These are phyloP conservation scores for Drosophila eugracilis DNA, from an alignment of 1,140 invertebrate species.

Conservation along the genomic window DNA sequence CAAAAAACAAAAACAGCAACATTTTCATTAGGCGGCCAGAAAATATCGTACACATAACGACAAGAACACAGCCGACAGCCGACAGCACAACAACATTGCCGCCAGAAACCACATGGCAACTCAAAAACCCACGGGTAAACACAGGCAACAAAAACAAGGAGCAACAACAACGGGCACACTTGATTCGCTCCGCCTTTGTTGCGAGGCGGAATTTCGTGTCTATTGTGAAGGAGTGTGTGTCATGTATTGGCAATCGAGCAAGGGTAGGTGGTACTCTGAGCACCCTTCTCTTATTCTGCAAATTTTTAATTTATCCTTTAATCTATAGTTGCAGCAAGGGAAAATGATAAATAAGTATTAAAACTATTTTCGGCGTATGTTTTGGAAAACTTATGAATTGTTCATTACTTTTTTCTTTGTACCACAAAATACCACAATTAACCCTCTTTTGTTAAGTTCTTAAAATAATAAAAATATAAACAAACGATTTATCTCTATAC, in stretches of 20 bases:
- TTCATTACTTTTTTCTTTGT: no score
- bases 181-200: conserved; percentile 51
- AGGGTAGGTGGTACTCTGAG: not conserved
- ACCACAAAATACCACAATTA: no score
- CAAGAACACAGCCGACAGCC: conserved; percentile 46
- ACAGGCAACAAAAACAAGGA: conserved; percentile 46
- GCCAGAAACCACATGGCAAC: conserved; percentile 36
- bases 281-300: conserved; percentile 13
- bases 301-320: not conserved
- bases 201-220: conserved; percentile 41
- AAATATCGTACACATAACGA: conserved; percentile 69
- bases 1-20: conserved; percentile 85
- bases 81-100: conserved; percentile 17
- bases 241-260: not conserved
- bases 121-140: conserved; percentile 30
- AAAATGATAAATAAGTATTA: no score
- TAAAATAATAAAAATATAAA: no score
- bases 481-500: no score
- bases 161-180: conserved; percentile 31
- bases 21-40: conserved; percentile 84
- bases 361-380: no score
- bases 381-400: no score
- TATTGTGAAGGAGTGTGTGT: conserved; percentile 18
- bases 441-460: no score
- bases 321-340: no score